These are phyloP conservation scores for Microcebus griseorufus DNA, from an alignment of 2,113 vertebrate genomes.

Conservation along the genomic window DNA sequence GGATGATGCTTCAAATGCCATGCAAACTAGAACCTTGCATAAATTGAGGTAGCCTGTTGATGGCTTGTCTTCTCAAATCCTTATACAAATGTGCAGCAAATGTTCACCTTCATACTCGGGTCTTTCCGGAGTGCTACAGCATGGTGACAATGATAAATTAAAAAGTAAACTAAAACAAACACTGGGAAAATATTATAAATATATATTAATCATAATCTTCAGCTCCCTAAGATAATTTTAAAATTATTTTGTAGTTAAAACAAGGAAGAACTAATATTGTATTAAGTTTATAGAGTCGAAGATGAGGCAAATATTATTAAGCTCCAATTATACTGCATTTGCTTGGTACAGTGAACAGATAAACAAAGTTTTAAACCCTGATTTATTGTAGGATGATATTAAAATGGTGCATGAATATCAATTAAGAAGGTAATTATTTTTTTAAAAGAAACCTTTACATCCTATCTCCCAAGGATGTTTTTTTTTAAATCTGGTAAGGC, in stretches of 20 bases:
- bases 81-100: not conserved
- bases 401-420: slow-evolving; percentile 48
- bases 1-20: not conserved
- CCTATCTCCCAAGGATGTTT: not conserved
- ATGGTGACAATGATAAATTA: not conserved
- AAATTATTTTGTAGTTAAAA: slow-evolving; percentile 23
- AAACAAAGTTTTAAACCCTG: slow-evolving; percentile 54
- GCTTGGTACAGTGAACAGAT: slow-evolving; percentile 53
- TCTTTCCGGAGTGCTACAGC: not conserved
- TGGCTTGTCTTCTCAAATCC: not conserved
- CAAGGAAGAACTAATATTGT: slow-evolving; percentile 13
- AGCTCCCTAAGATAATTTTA: slow-evolving; percentile 13
- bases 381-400: slow-evolving; percentile 46
- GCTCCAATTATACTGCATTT: slow-evolving; percentile 49
- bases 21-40: no score
- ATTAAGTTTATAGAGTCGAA: slow-evolving; percentile 43
- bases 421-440: slow-evolving; percentile 54
- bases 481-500: not conserved
- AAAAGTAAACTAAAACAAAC: slow-evolving; percentile 33
- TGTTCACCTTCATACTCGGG: not conserved
- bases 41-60: not conserved
- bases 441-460: not conserved
- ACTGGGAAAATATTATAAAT: not conserved
- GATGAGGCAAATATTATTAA: slow-evolving; percentile 50
- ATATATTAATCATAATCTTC: slow-evolving; percentile 27